Evolutionary conservation across 2,113 vertebrate species (phyloP).

Genomic region (Salvelinus namaycush): DNA sequence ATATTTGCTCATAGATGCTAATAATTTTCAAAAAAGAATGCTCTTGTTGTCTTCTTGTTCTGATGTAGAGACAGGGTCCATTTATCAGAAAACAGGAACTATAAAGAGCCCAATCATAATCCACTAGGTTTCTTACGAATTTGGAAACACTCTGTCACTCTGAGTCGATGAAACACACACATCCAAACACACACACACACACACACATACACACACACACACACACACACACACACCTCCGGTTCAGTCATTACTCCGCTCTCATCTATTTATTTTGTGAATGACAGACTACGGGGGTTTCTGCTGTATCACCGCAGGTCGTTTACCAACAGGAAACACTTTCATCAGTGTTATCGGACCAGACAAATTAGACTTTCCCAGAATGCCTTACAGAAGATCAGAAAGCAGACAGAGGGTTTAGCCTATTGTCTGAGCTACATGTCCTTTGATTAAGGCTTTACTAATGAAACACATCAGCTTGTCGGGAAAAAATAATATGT

Average conservation of each 20-base stretch:
- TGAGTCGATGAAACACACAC: neutral
- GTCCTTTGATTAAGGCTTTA: no score
- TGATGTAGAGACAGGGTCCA: neutral
- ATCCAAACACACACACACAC: neutral
- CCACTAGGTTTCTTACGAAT: neutral
- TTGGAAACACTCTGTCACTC: neutral
- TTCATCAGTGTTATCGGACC: constrained; percentile 19
- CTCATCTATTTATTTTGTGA: neutral
- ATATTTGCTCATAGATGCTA: no score
- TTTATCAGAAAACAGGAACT: neutral
- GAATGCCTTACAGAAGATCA: neutral
- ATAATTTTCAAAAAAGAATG: no score
- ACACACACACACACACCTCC: no score
- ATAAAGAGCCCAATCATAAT: neutral
- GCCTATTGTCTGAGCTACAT: neutral
- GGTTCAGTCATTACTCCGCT: constrained; percentile 13
- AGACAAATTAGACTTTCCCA: neutral
- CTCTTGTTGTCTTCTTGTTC: neutral
- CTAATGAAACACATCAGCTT: no score
- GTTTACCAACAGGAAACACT: constrained; percentile 27
- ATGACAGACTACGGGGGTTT: neutral
- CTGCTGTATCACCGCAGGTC: neutral
- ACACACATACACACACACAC: no score
- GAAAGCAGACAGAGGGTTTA: neutral
- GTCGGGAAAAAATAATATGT: neutral